These are phyloP conservation scores for Nyctibius bracteatus DNA, from an alignment of 2,113 vertebrate species.

Conservation along the genomic window DNA sequence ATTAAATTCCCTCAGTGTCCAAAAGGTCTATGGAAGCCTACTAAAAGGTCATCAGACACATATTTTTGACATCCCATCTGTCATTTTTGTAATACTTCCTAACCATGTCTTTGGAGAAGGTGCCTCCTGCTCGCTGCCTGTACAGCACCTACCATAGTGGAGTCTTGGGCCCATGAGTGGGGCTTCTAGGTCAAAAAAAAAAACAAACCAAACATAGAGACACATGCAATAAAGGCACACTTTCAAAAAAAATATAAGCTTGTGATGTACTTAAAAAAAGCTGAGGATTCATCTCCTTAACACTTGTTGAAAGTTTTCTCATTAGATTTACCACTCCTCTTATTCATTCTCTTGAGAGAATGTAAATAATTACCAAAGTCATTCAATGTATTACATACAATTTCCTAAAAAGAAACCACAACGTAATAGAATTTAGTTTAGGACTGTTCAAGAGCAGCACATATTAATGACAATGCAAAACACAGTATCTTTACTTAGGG, in stretches of 20 bases:
- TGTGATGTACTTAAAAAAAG: not conserved
- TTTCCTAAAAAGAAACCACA: not conserved
- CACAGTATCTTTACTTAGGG: not conserved
- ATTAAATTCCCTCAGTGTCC: not conserved
- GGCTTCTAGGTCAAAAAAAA: not conserved
- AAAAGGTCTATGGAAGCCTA: not conserved
- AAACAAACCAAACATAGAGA: no score
- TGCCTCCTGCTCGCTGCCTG: not conserved
- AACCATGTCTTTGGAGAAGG: not conserved
- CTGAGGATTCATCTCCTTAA: not conserved
- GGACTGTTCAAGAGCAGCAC: not conserved
- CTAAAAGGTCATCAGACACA: not conserved
- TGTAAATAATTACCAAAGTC: not conserved
- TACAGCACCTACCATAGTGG: not conserved
- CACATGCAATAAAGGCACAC: not conserved
- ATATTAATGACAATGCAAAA: not conserved
- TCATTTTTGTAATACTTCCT: not conserved
- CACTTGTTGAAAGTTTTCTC: not conserved
- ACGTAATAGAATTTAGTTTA: not conserved
- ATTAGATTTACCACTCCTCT: not conserved
- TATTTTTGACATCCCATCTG: not conserved
- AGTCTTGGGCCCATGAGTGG: not conserved
- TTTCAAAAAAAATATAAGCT: not conserved
- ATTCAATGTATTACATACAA: accelerated
- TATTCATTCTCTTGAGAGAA: not conserved